Evolutionary conservation across 2,888 invertebrate species (phyloP).

Genomic region (Hirtodrosophila trivittata): DNA sequence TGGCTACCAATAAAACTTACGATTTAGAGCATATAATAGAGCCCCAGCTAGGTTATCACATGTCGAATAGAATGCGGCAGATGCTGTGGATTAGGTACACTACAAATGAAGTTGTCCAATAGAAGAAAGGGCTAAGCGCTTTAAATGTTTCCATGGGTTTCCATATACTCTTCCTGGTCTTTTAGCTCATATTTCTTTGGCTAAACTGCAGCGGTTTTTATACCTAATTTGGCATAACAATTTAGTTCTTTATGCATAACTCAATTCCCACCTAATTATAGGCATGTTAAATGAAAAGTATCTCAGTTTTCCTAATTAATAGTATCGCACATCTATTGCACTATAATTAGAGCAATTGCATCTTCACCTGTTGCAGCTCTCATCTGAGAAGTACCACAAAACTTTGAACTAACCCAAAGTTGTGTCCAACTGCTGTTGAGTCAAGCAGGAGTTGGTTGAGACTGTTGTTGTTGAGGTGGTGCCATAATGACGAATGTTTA

Average conservation of each 20-base stretch:
- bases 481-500: conserved; percentile 74
- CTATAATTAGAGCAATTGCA: conserved; percentile 16
- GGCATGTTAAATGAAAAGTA: no score
- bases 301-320: background rate
- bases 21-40: conserved; percentile 30
- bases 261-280: no score
- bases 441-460: conserved; percentile 7
- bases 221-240: no score
- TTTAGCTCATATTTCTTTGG: no score
- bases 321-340: no score
- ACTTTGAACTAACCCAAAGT: conserved; percentile 31
- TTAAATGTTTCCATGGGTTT: no score
- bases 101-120: background rate
- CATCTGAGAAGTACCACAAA: conserved; percentile 15
- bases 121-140: background rate
- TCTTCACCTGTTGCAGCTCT: conserved; percentile 12
- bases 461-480: conserved; percentile 24
- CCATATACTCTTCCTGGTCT: no score
- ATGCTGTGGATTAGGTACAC: no score
- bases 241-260: background rate
- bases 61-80: conserved; percentile 2
- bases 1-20: conserved; percentile 45
- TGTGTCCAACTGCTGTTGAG: background rate
- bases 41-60: conserved; percentile 2
- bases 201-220: no score